phyloP scores from a whole-genome alignment of 2,888 invertebrate genomes.

The Harpagoxenus sublaevis region DNA sequence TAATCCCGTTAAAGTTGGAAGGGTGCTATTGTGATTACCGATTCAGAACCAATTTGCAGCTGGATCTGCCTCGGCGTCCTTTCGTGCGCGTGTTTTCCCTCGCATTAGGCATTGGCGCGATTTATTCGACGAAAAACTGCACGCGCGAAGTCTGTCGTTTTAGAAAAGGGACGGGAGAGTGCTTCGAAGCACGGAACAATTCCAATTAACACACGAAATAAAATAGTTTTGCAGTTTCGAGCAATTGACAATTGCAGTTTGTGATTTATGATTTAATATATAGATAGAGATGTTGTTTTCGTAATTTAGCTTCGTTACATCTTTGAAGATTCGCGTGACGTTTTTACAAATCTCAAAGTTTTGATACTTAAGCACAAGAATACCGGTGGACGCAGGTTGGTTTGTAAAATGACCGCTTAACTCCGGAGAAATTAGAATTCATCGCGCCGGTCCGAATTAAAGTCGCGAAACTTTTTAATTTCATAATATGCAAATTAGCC shows the following conservation, averaged over 20 bases:
- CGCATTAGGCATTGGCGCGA: constrained; percentile 10
- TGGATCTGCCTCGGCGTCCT: constrained; percentile 11
- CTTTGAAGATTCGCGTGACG: background rate
- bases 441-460: constrained; percentile 75
- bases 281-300: background rate
- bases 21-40: constrained; percentile 31
- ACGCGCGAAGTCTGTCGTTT: background rate
- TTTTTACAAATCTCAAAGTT: background rate
- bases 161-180: background rate
- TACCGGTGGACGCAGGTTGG: background rate
- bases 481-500: constrained; percentile 80
- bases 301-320: background rate
- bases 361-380: background rate
- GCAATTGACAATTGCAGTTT: background rate
- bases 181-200: background rate
- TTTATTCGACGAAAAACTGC: background rate
- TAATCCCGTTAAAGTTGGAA: constrained; percentile 43
- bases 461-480: constrained; percentile 79
- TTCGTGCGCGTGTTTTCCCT: constrained; percentile 17
- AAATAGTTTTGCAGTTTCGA: background rate
- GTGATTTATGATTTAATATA: background rate
- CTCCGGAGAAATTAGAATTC: constrained; percentile 78
- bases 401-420: constrained; percentile 54
- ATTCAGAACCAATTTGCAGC: constrained; percentile 39
- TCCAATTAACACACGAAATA: background rate